A percentile compares a stretch with the other conserved stretches of the same genome.
phyloP scores from a whole-genome alignment of 2,888 invertebrate genomes.

The Melipona beecheii region DNA sequence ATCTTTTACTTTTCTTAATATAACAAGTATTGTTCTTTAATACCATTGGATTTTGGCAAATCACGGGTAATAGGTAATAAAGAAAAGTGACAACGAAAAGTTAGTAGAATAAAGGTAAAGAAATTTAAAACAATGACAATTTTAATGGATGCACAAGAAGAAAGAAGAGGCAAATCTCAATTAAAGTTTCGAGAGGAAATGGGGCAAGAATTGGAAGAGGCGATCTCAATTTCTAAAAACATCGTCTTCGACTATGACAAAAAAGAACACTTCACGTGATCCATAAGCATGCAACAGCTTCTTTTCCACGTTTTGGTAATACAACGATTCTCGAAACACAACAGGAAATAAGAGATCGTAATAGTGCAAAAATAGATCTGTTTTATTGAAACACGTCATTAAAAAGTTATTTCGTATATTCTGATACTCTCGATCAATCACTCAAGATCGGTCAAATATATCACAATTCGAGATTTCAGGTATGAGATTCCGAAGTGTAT shows the following conservation, averaged over 20 bases:
- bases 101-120: neutral
- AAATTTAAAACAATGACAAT: neutral
- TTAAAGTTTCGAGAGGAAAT: neutral
- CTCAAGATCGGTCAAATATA: slow-evolving; percentile 50
- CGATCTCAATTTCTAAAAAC: neutral
- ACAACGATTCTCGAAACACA: slow-evolving; percentile 52
- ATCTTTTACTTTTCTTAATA: neutral
- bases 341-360: slow-evolving; percentile 73
- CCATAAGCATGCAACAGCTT: slow-evolving; percentile 59
- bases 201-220: neutral
- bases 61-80: neutral
- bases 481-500: neutral
- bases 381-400: slow-evolving; percentile 66
- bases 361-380: slow-evolving; percentile 68
- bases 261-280: slow-evolving; percentile 22
- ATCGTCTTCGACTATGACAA: slow-evolving; percentile 16
- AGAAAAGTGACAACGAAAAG: neutral
- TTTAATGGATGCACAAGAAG: neutral
- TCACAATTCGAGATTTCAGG: slow-evolving; percentile 66
- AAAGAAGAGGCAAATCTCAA: neutral
- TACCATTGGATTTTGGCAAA: neutral
- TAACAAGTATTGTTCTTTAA: neutral
- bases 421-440: slow-evolving; percentile 31
- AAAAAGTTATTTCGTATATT: slow-evolving; percentile 67
- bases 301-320: slow-evolving; percentile 23